Conservation (phyloP, 1,140 invertebrate species). For the Phymorhynchus buccinoides region DNA sequence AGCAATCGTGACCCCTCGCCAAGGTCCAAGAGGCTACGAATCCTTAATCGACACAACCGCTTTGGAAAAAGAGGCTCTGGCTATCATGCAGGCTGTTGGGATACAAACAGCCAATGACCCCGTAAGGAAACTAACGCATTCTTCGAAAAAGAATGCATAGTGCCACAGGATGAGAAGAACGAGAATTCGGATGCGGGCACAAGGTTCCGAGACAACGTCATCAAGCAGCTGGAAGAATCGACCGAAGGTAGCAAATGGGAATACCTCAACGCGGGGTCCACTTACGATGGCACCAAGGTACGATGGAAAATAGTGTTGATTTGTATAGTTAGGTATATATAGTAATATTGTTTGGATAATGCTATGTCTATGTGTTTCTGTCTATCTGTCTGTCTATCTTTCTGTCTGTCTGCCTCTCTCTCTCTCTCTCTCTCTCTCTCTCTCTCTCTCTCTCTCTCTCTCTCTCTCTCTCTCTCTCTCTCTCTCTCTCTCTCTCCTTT, state of each 20-base stretch:
- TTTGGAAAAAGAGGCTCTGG: not conserved
- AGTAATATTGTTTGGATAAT: not conserved
- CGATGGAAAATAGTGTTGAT: too few relatives aligned
- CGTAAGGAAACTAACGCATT: not conserved
- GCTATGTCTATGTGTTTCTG: not conserved
- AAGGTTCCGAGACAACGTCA: not conserved
- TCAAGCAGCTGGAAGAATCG: not conserved
- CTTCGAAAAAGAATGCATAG: not conserved
- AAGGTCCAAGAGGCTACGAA: not conserved
- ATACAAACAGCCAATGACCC: not conserved
- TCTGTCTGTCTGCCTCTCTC: too few relatives aligned
- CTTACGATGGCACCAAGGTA: constrained; percentile 25
- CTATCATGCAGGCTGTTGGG: not conserved
- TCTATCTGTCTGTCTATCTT: too few relatives aligned
- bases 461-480: too few relatives aligned
- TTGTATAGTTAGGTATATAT: too few relatives aligned
- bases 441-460: too few relatives aligned
- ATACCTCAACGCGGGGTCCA: constrained; percentile 7
- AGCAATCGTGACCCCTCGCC: not conserved
- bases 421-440: too few relatives aligned
- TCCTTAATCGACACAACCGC: not conserved
- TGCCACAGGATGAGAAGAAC: not conserved
- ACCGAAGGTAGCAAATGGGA: not conserved
- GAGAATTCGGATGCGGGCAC: not conserved
- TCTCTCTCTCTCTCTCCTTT: too few relatives aligned